These are phyloP conservation scores for Chelon auratus DNA, from an alignment of 2,797 vertebrate species.

Conservation along the genomic window DNA sequence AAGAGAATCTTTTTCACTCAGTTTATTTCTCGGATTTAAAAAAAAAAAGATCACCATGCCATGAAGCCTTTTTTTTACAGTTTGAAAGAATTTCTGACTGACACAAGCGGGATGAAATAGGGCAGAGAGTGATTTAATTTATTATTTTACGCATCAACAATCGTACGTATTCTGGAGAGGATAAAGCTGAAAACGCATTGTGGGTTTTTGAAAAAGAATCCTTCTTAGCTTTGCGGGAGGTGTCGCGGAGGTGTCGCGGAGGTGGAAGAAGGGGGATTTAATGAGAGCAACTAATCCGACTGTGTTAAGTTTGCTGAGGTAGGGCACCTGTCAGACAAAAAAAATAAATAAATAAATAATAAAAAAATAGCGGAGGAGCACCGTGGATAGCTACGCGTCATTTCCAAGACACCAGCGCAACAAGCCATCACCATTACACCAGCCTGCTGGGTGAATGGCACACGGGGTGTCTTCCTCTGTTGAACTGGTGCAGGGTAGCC, in stretches of 20 bases:
- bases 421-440: slow-evolving; percentile 66
- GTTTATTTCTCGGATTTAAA: slow-evolving; percentile 24
- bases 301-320: slow-evolving; percentile 74
- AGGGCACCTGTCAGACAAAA: slow-evolving; percentile 45
- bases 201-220: slow-evolving; percentile 25
- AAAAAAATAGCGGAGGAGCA: slow-evolving; percentile 34
- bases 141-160: slow-evolving; percentile 81
- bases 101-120: slow-evolving; percentile 42
- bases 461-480: slow-evolving; percentile 54
- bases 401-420: slow-evolving; percentile 76
- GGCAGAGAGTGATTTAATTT: slow-evolving; percentile 62
- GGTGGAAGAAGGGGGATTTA: slow-evolving; percentile 28
- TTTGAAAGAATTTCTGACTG: slow-evolving; percentile 50
- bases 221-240: slow-evolving; percentile 55
- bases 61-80: slow-evolving; percentile 14
- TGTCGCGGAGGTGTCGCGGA: slow-evolving; percentile 52
- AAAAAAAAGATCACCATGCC: slow-evolving; percentile 3
- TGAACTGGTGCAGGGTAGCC: slow-evolving; percentile 66
- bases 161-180: slow-evolving; percentile 65
- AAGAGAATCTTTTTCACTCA: slow-evolving; percentile 15
- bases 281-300: slow-evolving; percentile 53
- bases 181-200: slow-evolving; percentile 52
- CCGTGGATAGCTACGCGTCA: slow-evolving; percentile 73
- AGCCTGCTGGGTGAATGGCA: slow-evolving; percentile 62
- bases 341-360: neutral